phyloP scores from a whole-genome alignment of 2,888 invertebrate species.

The Drosophila quinaria region DNA sequence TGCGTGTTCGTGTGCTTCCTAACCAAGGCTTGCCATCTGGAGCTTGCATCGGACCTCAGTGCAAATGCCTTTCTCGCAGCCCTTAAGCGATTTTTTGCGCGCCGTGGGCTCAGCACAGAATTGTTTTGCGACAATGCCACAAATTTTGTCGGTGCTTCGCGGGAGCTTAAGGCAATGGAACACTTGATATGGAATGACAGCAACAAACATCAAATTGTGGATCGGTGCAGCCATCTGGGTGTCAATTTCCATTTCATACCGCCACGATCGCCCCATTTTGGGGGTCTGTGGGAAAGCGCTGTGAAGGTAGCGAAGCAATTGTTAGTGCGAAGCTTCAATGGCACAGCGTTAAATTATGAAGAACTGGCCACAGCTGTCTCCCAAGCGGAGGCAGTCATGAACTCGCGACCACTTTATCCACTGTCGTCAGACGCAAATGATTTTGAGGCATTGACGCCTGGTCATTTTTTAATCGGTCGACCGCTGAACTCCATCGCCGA shows the following conservation, averaged over 20 bases:
- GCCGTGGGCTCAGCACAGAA: not conserved
- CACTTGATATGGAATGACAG: not conserved
- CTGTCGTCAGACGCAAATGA: not conserved
- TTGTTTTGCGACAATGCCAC: not conserved
- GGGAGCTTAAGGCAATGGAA: not conserved
- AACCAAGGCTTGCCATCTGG: not conserved
- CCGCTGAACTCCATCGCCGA: not conserved
- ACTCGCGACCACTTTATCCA: not conserved
- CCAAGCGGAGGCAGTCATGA: not conserved
- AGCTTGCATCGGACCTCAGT: not conserved
- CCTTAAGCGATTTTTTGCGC: too few relatives aligned
- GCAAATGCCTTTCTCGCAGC: too few relatives aligned
- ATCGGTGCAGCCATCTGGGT: not conserved
- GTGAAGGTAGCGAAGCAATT: not conserved
- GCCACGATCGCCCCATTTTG: not conserved
- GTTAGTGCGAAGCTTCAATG: not conserved
- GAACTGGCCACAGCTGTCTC: not conserved
- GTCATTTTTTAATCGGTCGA: not conserved
- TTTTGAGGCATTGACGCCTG: not conserved
- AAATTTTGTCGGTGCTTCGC: not conserved
- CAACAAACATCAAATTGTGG: not conserved
- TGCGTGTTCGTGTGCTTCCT: slow-evolving; percentile 1
- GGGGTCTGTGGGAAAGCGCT: not conserved
- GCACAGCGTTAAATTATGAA: not conserved
- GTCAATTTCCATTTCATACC: not conserved